Evolutionary conservation across 2,888 invertebrate genomes (phyloP).

Genomic region (Steinernema hermaphroditum): DNA sequence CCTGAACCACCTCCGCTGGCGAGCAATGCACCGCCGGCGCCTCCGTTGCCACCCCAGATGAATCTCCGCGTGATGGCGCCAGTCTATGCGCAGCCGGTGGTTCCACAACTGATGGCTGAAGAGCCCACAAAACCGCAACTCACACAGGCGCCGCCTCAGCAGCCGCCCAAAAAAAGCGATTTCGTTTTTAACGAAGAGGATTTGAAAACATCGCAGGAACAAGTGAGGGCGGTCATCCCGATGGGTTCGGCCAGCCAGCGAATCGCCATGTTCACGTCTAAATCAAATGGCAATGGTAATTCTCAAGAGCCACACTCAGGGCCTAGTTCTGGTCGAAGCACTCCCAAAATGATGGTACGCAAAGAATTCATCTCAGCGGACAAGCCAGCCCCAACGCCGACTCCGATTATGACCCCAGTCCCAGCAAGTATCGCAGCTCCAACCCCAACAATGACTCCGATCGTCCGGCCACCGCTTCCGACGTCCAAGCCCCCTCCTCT

Average conservation of each 20-base stretch:
- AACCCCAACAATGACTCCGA: not conserved
- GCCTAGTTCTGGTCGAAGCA: too few species aligned
- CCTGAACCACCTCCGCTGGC: not conserved
- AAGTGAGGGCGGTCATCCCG: constrained; percentile 7
- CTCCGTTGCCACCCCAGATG: not conserved
- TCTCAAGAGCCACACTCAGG: constrained; percentile 4
- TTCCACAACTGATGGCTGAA: not conserved
- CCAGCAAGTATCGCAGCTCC: too few species aligned
- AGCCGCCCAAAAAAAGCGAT: constrained; percentile 22
- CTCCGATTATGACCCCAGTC: not conserved
- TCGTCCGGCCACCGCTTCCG: not conserved
- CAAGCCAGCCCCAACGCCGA: not conserved
- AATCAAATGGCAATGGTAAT: not conserved
- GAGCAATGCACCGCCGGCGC: not conserved
- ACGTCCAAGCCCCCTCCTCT: not conserved
- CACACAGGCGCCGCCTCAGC: not conserved
- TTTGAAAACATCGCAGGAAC: constrained; percentile 10
- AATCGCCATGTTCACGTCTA: constrained; percentile 1
- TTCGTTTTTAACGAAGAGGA: constrained; percentile 22
- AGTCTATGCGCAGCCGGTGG: constrained; percentile 21
- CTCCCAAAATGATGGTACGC: too few species aligned
- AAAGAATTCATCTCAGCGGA: too few species aligned
- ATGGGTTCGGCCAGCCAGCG: constrained; percentile 10
- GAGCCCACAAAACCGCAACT: not conserved
- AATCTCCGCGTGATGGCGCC: constrained; percentile 23